phyloP scores from a whole-genome alignment of 37 sponge, comb jelly and placozoan genomes.

The Oscarella lobularis region DNA sequence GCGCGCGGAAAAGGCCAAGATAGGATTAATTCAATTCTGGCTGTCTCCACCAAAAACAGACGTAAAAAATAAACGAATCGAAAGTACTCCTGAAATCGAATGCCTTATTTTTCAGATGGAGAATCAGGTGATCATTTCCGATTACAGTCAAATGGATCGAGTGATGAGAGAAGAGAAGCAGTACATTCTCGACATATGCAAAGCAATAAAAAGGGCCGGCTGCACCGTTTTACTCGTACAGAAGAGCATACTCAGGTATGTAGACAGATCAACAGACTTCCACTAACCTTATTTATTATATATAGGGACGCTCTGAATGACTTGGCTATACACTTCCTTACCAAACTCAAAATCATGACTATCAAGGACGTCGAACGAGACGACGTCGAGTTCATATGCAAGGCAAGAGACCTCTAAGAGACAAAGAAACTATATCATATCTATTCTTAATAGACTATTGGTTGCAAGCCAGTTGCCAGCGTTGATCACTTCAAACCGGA shows the following conservation, averaged over 20 bases:
- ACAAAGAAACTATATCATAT: neutral
- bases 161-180: constrained; percentile 90
- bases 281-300: neutral
- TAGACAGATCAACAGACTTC: neutral
- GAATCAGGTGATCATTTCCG: constrained; percentile 93
- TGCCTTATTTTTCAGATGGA: constrained; percentile 85
- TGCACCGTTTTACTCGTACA: constrained; percentile 97
- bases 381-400: constrained; percentile 91
- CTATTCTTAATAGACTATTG: constrained; percentile 43
- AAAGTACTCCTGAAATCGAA: too few species aligned
- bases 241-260: constrained; percentile 89
- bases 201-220: constrained; percentile 98
- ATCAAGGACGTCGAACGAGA: constrained; percentile 93
- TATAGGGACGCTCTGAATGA: constrained; percentile 92
- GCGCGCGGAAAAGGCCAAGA: constrained; percentile 93
- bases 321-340: constrained; percentile 89
- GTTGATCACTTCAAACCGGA: constrained; percentile 95
- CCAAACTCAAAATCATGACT: constrained; percentile 94
- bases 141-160: constrained; percentile 99
- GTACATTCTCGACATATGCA: constrained; percentile 97
- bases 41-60: constrained; percentile 98
- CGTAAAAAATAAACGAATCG: too few species aligned
- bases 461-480: constrained; percentile 91
- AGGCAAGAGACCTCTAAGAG: constrained; percentile 20
- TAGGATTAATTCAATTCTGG: constrained; percentile 98